Evolutionary conservation across 2,113 vertebrate species (phyloP).

Genomic region (Accipiter cooperii): DNA sequence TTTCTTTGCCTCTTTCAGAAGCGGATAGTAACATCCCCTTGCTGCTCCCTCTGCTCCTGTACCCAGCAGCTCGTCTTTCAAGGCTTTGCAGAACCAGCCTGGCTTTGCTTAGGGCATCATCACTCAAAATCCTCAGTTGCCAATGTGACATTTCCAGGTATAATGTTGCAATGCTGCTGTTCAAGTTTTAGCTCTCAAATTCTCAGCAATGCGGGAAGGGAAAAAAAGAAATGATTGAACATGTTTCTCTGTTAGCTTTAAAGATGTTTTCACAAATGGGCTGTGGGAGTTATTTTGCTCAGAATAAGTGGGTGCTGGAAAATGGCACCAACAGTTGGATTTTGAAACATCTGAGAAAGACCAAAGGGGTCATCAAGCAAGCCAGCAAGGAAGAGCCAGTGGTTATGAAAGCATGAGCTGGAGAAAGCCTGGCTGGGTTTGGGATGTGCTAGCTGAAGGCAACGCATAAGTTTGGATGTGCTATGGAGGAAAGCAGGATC

Average conservation of each 20-base stretch:
- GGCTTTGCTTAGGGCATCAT: not conserved
- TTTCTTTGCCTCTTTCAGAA: not conserved
- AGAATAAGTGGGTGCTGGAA: not conserved
- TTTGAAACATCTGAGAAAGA: not conserved
- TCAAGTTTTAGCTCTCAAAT: not conserved
- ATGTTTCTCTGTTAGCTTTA: not conserved
- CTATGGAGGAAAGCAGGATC: not conserved
- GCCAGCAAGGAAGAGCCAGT: not conserved
- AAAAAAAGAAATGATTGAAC: not conserved
- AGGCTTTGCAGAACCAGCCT: not conserved
- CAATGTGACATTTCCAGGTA: not conserved
- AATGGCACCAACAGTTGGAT: not conserved
- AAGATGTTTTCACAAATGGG: not conserved
- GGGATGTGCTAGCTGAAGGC: not conserved
- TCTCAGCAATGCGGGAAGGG: not conserved
- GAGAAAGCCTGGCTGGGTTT: not conserved
- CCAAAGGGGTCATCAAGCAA: not conserved
- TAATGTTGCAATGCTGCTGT: not conserved
- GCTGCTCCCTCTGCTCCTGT: not conserved
- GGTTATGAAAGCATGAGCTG: not conserved
- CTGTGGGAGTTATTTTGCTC: conserved; percentile 9
- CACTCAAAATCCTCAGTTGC: not conserved
- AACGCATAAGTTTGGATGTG: not conserved
- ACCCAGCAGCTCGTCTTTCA: not conserved
- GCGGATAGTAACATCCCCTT: not conserved